These are phyloP conservation scores for Drosophila quinaria DNA, from an alignment of 2,888 invertebrate genomes.

Conservation along the genomic window DNA sequence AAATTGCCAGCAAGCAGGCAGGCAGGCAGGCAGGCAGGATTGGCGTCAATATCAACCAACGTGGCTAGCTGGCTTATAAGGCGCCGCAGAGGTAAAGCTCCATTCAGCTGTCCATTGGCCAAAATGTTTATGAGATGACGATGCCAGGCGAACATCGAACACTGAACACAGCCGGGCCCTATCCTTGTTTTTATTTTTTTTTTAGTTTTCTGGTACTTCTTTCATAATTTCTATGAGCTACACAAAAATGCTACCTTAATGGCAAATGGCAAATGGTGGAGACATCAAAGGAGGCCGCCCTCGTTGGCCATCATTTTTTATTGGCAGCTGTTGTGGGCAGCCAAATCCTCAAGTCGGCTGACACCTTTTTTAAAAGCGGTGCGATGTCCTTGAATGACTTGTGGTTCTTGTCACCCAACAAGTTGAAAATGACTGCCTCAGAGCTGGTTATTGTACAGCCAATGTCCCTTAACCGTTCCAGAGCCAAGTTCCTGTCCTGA, in stretches of 20 bases:
- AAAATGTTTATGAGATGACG: constrained; percentile 77
- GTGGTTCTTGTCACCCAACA: constrained; percentile 90
- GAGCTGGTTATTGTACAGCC: constrained; percentile 93
- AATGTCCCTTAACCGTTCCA: constrained; percentile 90
- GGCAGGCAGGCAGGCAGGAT: constrained; percentile 48
- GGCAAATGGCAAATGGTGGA: constrained; percentile 12
- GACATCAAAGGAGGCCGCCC: constrained; percentile 47
- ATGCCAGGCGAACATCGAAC: constrained; percentile 31
- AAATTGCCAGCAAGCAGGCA: constrained; percentile 71
- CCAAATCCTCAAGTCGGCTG: constrained; percentile 77
- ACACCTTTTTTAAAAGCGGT: constrained; percentile 87
- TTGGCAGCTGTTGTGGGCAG: constrained; percentile 34
- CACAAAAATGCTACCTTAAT: constrained; percentile 51
- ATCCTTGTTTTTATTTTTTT: constrained; percentile 3
- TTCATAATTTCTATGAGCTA: constrained; percentile 73
- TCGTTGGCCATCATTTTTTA: constrained; percentile 23
- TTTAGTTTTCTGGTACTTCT: constrained; percentile 48
- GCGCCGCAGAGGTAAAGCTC: constrained; percentile 69
- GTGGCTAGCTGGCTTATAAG: constrained; percentile 63
- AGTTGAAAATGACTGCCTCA: constrained; percentile 92
- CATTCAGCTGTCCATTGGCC: constrained; percentile 76
- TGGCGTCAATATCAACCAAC: constrained; percentile 45
- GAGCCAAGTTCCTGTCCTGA: constrained; percentile 89
- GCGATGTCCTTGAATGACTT: constrained; percentile 91
- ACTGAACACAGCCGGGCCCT: constrained; percentile 34